phyloP scores from a whole-genome alignment of 2,113 vertebrate genomes.

The Genyomyrus donnyi region DNA sequence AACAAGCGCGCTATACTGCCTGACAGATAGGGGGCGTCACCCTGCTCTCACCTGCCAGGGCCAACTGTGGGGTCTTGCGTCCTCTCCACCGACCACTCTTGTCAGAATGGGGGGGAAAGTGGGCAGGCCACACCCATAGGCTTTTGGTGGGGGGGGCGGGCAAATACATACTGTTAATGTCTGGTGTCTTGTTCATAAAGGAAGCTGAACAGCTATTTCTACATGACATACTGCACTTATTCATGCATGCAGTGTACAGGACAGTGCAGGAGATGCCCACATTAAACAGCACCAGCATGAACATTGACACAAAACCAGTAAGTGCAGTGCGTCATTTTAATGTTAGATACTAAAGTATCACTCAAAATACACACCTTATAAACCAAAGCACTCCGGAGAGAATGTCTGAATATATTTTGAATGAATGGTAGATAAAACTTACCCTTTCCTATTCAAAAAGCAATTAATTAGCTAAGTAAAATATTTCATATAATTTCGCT shows the following conservation, averaged over 20 bases:
- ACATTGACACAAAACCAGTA: background rate
- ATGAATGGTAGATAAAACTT: background rate
- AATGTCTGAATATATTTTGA: background rate
- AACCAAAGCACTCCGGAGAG: background rate
- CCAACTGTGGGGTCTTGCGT: conserved; percentile 61
- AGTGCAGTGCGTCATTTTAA: background rate
- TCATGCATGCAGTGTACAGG: background rate
- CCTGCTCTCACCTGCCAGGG: conserved; percentile 62
- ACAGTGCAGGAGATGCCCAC: background rate
- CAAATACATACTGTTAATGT: background rate
- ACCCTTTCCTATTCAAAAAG: background rate
- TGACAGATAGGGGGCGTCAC: background rate
- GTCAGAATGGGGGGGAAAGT: conserved; percentile 44
- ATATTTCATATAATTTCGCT: background rate
- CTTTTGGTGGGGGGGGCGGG: conserved; percentile 33
- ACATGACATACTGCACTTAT: background rate
- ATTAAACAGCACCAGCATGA: background rate
- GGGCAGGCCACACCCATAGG: conserved; percentile 58
- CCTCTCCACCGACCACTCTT: conserved; percentile 61
- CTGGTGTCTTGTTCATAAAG: background rate
- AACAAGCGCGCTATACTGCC: background rate
- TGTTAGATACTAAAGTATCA: background rate
- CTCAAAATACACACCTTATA: background rate
- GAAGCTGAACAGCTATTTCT: background rate
- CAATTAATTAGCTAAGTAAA: background rate